phyloP scores from a whole-genome alignment of 2,888 invertebrate species.

The Limnephilus auricula region DNA sequence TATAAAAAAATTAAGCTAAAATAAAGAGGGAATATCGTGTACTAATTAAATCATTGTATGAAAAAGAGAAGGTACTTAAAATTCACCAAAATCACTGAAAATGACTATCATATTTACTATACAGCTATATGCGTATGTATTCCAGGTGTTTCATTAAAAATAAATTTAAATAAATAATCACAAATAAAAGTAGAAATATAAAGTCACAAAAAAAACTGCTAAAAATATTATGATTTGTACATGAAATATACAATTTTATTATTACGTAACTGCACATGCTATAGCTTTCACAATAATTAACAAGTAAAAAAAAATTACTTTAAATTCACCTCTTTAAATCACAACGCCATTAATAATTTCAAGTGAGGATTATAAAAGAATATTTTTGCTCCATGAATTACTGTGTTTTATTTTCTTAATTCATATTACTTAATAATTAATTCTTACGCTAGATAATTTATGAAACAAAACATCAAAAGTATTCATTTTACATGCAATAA shows the following conservation, averaged over 20 bases:
- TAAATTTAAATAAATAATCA: neutral
- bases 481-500: conserved; percentile 19
- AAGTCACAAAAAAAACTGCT: conserved; percentile 2
- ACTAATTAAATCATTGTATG: conserved; percentile 35
- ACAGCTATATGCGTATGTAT: neutral
- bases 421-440: neutral
- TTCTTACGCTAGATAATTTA: conserved; percentile 37
- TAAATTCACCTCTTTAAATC: conserved; percentile 29
- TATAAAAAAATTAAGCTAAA: conserved; percentile 19
- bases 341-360: conserved; percentile 34
- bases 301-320: no score
- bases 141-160: neutral
- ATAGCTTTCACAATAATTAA: conserved; percentile 6
- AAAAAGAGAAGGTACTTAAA: conserved; percentile 37
- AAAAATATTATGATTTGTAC: conserved; percentile 11
- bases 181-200: neutral
- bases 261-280: neutral
- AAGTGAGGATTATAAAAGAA: conserved; percentile 29
- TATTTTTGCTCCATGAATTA: conserved; percentile 14
- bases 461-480: conserved; percentile 43
- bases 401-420: conserved; percentile 13
- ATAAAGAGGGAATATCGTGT: neutral
- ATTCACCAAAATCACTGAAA: conserved; percentile 12
- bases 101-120: conserved; percentile 32
- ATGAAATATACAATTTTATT: conserved; percentile 16